Conservation (phyloP, 1,140 invertebrate species). For the Tetragonula clypearis region DNA sequence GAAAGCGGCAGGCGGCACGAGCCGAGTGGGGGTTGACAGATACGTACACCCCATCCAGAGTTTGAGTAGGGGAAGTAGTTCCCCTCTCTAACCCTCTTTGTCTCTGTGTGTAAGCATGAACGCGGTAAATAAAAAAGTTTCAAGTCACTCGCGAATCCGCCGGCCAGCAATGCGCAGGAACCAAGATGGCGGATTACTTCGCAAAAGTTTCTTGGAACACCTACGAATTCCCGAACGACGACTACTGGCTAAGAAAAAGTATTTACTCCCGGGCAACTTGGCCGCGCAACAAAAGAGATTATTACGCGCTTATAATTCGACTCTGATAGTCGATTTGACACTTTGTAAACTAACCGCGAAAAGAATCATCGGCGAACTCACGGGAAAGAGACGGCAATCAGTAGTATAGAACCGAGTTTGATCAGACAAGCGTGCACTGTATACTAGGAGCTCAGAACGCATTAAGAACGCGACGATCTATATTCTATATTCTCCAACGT, state of each 20-base stretch:
- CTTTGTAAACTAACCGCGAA: background rate
- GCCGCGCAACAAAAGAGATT: conserved; percentile 9
- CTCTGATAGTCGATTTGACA: background rate
- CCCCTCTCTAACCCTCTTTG: conserved; percentile 45
- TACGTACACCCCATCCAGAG: conserved; percentile 59
- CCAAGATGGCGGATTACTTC: conserved; percentile 71
- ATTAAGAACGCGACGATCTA: background rate
- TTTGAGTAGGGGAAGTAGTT: conserved; percentile 59
- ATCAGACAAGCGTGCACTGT: background rate
- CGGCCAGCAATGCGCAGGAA: conserved; percentile 64
- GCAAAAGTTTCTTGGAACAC: conserved; percentile 63
- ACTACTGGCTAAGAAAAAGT: conserved; percentile 33
- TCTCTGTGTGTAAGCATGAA: conserved; percentile 62
- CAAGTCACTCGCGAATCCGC: conserved; percentile 67
- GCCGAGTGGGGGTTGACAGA: conserved; percentile 54
- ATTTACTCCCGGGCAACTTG: conserved; percentile 32
- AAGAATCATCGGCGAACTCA: background rate
- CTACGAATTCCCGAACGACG: conserved; percentile 58
- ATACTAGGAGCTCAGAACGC: background rate
- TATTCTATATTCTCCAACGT: too few relatives aligned
- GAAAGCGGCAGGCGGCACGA: conserved; percentile 64
- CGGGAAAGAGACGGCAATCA: background rate
- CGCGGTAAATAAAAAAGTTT: conserved; percentile 79
- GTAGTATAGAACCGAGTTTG: background rate
- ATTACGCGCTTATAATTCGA: background rate